Base-by-base conservation (phyloP, 1,140 invertebrate species). In the Listronotus oregonensis region DNA sequence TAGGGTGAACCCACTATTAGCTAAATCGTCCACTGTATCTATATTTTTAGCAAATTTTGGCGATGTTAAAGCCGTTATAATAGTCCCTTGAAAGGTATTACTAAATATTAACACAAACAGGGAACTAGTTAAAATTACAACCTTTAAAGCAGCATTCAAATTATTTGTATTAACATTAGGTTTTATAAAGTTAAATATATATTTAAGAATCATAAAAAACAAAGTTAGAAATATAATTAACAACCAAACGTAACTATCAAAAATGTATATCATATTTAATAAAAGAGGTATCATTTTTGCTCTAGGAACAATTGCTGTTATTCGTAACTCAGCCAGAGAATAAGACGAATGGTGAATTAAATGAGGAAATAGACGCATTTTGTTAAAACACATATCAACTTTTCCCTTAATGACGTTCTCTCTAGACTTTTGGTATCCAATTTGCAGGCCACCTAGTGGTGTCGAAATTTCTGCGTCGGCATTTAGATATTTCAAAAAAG, bases 11-110 rank as follows among this genome's bases (percentile, higher is more conserved):
- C 54, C 54, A 15, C 44, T 56, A 10, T 49, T 17, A 10, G 7
- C 5, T 31, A 64, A 55, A 17, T 64, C 62, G 8, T 55, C 52
- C 1, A 64, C 21, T 17, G 62, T 56, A 18, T 55, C 46, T 10
- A 64, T 56, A n/a, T 56, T 15, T 46, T 49, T 49, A 11, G 27
- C 42, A 64, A 27, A 64, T 39, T 56, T 56, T 11, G 62, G 52
- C 6, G 62, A 54, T 0, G 62, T 64, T 15, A 64, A 17, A 11
- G 54, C 54, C 0, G 52, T 64, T 11, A 64, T 64, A 5, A 56
- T 18, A n/a, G 44, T 43, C 11, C 62, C 52, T 56, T 64, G 62
- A 34, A 64, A 64, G 8, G 42, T 40, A 5, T 31, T 56, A 54
- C 43, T n/a, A 15, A 57, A 49, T 6, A 56, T 39, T 7, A 64